Conservation (phyloP, 2,113 vertebrate species). For the Trematocara marginatum region DNA sequence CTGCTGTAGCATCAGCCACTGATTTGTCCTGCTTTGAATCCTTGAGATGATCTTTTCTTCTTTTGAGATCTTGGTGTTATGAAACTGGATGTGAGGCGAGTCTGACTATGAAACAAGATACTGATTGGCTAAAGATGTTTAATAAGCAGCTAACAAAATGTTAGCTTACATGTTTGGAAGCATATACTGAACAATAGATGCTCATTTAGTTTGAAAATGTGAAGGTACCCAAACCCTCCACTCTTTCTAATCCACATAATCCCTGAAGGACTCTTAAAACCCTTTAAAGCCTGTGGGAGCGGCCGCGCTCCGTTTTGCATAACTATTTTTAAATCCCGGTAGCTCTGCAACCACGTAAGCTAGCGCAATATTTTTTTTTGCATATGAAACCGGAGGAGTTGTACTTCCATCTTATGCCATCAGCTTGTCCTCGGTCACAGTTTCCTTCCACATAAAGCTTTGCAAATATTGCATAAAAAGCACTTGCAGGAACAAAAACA, state of each 20-base stretch:
- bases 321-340: too few relatives aligned
- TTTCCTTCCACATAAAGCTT: too few relatives aligned
- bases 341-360: too few relatives aligned
- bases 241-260: too few relatives aligned
- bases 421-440: too few relatives aligned
- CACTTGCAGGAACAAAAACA: too few relatives aligned
- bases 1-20: not conserved
- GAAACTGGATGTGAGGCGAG: not conserved
- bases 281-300: too few relatives aligned
- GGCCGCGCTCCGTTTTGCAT: too few relatives aligned
- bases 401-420: too few relatives aligned
- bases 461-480: too few relatives aligned
- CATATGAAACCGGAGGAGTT: too few relatives aligned
- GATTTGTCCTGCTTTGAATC: not conserved
- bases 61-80: not conserved
- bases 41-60: not conserved
- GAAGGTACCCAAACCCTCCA: accelerated
- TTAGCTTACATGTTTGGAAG: not conserved
- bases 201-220: not conserved
- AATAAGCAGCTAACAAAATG: not conserved
- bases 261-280: not conserved
- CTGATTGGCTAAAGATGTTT: not conserved
- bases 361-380: too few relatives aligned
- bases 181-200: not conserved
- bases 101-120: not conserved